phyloP scores from a whole-genome alignment of 2,797 vertebrate genomes.

The Sphenopsis melanotis region DNA sequence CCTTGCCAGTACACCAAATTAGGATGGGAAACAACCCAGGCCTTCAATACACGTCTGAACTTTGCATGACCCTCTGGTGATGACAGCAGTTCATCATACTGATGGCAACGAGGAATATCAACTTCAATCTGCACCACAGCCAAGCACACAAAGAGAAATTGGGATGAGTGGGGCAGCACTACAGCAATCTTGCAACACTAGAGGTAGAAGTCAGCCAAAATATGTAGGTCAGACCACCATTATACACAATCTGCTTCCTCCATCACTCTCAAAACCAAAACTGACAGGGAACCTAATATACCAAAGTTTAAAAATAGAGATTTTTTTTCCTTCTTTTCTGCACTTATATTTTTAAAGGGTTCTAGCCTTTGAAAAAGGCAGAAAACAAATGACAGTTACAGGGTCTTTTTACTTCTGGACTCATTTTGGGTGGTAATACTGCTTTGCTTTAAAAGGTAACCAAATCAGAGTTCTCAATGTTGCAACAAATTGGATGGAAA shows the following conservation, averaged over 20 bases:
- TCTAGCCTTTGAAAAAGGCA: not conserved
- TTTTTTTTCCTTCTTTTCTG: not conserved
- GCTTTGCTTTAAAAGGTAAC: not conserved
- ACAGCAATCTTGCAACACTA: not conserved
- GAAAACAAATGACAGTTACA: not conserved
- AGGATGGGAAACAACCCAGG: conserved; percentile 98
- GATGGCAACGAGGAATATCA: conserved; percentile 98
- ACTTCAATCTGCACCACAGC: conserved; percentile 89
- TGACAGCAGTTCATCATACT: conserved; percentile 95
- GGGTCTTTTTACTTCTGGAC: not conserved
- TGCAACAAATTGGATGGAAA: not conserved
- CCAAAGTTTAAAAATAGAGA: not conserved
- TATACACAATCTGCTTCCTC: not conserved
- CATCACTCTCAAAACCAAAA: not conserved
- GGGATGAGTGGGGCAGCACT: not conserved
- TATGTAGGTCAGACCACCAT: not conserved
- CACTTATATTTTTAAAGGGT: not conserved
- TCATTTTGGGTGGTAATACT: not conserved
- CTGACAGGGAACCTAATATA: not conserved
- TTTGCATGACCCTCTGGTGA: conserved; percentile 97
- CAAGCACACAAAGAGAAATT: not conserved
- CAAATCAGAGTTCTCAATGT: not conserved
- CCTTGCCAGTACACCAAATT: conserved; percentile 99
- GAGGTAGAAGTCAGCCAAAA: not conserved
- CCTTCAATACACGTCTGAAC: conserved; percentile 95